Percentiles rank a stretch among this genome's conserved stretches.
Conservation (phyloP, 2,888 invertebrate genomes). For the Orgyia antiqua region DNA sequence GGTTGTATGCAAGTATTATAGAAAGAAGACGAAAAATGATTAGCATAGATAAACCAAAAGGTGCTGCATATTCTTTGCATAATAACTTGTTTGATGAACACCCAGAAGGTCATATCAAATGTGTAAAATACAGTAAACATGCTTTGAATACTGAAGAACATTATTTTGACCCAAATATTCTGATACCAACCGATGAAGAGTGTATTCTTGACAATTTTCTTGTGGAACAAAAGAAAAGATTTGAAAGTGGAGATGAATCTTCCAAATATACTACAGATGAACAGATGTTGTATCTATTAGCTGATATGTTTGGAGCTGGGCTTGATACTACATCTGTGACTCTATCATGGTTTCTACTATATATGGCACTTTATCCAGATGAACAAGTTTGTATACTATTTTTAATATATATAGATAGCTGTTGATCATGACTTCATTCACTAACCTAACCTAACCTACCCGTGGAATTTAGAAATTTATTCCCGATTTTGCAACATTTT, state of each 20-base stretch:
- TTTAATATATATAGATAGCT: too few relatives aligned
- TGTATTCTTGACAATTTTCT: conserved; percentile 83
- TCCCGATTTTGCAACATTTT: too few relatives aligned
- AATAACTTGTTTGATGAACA: conserved; percentile 49
- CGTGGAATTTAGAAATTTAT: too few relatives aligned
- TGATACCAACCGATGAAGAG: conserved; percentile 59
- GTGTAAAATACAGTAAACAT: conserved; percentile 62
- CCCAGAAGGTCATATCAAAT: conserved; percentile 60
- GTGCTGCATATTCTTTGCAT: conserved; percentile 47
- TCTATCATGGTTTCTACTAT: conserved; percentile 88
- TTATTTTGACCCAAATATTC: conserved; percentile 58
- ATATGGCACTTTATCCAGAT: conserved; percentile 82
- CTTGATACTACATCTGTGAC: conserved; percentile 90
- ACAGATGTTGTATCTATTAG: conserved; percentile 86
- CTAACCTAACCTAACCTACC: too few relatives aligned
- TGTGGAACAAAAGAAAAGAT: conserved; percentile 76
- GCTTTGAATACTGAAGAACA: conserved; percentile 47
- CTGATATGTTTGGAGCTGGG: conserved; percentile 92
- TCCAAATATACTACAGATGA: conserved; percentile 78
- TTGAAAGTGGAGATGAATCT: conserved; percentile 51
- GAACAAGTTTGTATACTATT: conserved; percentile 71
- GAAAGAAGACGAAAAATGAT: conserved; percentile 67
- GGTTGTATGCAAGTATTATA: conserved; percentile 83
- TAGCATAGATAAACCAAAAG: conserved; percentile 41
- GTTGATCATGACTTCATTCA: too few relatives aligned